Evolutionary conservation across 2,888 invertebrate species (phyloP), one percentile per base, ranked within the genome.

Genomic region (Eupeodes luniger): DNA sequence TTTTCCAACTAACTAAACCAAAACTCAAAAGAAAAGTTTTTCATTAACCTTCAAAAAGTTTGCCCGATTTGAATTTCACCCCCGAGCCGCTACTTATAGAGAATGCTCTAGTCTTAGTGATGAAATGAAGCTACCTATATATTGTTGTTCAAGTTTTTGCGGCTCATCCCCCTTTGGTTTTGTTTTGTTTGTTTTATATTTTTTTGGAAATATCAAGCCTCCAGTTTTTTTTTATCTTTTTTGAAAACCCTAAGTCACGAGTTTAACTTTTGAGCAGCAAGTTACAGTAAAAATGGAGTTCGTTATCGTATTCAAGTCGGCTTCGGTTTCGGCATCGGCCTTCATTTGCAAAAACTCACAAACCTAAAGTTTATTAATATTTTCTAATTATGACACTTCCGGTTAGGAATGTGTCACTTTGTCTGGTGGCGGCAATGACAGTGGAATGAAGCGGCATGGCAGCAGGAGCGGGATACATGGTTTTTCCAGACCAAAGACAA

Each of bases 1-100:
- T 86, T 81, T 89, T 75, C 82, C 87, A 83, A 83, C 89, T 83
- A 89, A 88, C 89, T 89, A 88, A 88, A 89, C 81, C 88, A 85
- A 88, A 85, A 85, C 82, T 88, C 89, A 67, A 83, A 89, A 81
- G 89, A 81, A 85, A 89, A 89, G 88, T 82, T 90, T 89, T 90
- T 89, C 90, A 89, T 90, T 90, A 90, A 90, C 90, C 90, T 90
- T 90, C 82, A 90, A 90, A 89, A 89, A 89, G 85, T 89, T 89
- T 85, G 74, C 78, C 85, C 88, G 88, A 88, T 89, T 89, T 89
- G 89, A 89, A 89, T 89, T 85, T 89, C 81, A 89, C 85, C 89
- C 85, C 81, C 79, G 72, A 67, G 75, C 85, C 85, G 85, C 85
- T 88, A 78, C 85, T 88, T 85, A 81, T 74, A 81, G 88, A 78